Base-by-base conservation (phyloP, 2,113 vertebrate species). In the Melanotaenia duboulayi region DNA sequence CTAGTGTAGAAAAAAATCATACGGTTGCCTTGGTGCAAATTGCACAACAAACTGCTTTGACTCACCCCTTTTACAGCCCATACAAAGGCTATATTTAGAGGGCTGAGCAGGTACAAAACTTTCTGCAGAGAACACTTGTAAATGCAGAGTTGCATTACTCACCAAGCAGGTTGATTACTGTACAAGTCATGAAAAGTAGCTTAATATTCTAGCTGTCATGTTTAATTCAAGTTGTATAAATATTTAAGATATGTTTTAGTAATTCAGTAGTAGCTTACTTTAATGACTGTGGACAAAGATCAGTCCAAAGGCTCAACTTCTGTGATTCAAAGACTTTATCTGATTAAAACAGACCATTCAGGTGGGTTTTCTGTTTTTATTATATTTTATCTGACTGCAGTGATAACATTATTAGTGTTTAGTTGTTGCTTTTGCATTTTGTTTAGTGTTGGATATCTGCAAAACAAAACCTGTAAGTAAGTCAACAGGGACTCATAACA, bases 1-100 rank as follows among this genome's bases (percentile, higher is more conserved):
- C 44, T 62, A 4, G 17, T 55, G 1, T 49, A 65, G 28, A 51
- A 46, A 75, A 82, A 28, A 28, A 28, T 6, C 28, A 71, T 56
- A 11, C 50, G 39, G 25, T 66, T 42, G 16, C 46, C 55, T 37
- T n/a, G 49, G 58, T 35, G 17, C 66, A 76, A 74, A 58, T 69
- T 83, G 52, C 55, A 51, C 76, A 90, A 74, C 71, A 82, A 71
- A 59, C 78, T 37, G 59, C 74, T 78, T 82, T 87, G 80, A 85
- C 52, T 87, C 81, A 82, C 70, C 56, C 24, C 58, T 86, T 67
- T 71, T 42, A 23, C 76, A n/a, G 32, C 61, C 59, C 51, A 52
- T 62, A 74, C 70, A 44, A 11, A 44, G 2, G 2, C 74, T 88
- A 83, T 85, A 81, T 90, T 85, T 83, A 81, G 72, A 70, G 14